A percentile compares a stretch with the other conserved stretches of the same genome.
These are phyloP conservation scores for Tetropium fuscum DNA, from an alignment of 2,888 invertebrate genomes.

Conservation along the genomic window DNA sequence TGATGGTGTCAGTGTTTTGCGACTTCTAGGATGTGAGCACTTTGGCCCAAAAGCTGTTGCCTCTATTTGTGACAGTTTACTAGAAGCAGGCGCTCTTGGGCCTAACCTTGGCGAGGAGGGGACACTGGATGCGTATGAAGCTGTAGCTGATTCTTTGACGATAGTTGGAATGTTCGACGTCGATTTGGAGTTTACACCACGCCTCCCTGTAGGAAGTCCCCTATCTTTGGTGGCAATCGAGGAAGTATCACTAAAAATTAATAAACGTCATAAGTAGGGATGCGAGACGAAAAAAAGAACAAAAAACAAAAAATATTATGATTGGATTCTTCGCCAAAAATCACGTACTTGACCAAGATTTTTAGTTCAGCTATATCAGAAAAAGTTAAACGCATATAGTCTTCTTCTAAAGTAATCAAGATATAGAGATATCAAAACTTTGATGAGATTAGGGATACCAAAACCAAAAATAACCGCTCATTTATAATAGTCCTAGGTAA, in stretches of 20 bases:
- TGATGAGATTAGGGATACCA: no score
- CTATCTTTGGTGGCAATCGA: neutral
- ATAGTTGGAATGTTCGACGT: slow-evolving; percentile 2
- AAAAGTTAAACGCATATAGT: no score
- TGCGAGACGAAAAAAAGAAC: no score
- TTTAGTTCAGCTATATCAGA: no score
- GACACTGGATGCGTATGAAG: slow-evolving; percentile 14
- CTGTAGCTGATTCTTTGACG: slow-evolving; percentile 9
- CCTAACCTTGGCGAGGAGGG: slow-evolving; percentile 11
- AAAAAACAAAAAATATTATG: no score
- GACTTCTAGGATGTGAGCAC: neutral
- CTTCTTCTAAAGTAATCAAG: no score
- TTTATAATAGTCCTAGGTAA: no score
- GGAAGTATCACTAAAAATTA: slow-evolving; percentile 9
- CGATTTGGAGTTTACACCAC: slow-evolving; percentile 19
- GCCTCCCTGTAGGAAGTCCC: neutral
- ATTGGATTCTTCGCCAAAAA: no score
- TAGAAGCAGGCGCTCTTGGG: neutral
- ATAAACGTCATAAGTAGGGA: neutral
- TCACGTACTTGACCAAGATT: no score
- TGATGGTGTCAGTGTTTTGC: slow-evolving; percentile 24
- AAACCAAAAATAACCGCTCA: no score
- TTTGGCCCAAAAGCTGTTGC: slow-evolving; percentile 18
- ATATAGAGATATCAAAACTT: no score
- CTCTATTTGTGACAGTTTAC: slow-evolving; percentile 18